Evolutionary conservation across 64 coral and sea anemone species (phyloP).

Genomic region (Pocillopora damicornis): DNA sequence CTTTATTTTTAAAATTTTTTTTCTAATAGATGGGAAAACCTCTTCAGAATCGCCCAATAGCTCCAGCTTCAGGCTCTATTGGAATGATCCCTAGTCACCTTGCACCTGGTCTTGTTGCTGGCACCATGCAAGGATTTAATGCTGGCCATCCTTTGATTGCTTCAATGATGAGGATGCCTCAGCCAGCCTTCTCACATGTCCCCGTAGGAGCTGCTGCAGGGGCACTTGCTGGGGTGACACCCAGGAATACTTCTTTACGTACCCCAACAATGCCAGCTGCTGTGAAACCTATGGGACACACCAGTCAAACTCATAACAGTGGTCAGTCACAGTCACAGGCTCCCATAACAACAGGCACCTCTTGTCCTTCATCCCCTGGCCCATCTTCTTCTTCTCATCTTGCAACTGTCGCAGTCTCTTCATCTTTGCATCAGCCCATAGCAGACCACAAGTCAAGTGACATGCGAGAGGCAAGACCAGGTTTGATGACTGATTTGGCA

Average conservation of each 20-base stretch:
- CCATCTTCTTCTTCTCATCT: constrained; percentile 1
- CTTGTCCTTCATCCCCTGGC: constrained; percentile 46
- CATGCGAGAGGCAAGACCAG: constrained; percentile 29
- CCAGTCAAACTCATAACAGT: constrained; percentile 21
- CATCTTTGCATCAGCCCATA: constrained; percentile 45
- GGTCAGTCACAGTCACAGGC: constrained; percentile 29
- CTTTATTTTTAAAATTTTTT: neutral
- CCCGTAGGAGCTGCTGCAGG: constrained; percentile 50
- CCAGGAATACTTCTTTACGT: constrained; percentile 30
- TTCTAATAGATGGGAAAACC: constrained; percentile 22
- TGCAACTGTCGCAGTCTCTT: constrained; percentile 11
- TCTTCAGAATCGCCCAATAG: constrained; percentile 61
- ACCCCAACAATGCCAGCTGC: constrained; percentile 31
- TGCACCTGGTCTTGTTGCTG: constrained; percentile 29
- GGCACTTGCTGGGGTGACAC: constrained; percentile 47
- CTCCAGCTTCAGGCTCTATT: constrained; percentile 47
- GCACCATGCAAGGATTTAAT: constrained; percentile 2
- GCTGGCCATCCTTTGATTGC: constrained; percentile 26
- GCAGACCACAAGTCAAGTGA: constrained; percentile 46
- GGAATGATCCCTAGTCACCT: constrained; percentile 38
- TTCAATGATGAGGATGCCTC: constrained; percentile 23
- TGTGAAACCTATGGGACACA: constrained; percentile 30
- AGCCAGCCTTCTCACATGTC: constrained; percentile 57
- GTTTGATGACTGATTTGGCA: constrained; percentile 30
- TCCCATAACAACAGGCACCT: constrained; percentile 35